phyloP scores from a whole-genome alignment of 2,113 vertebrate species.

The Rhynchomys soricoides region DNA sequence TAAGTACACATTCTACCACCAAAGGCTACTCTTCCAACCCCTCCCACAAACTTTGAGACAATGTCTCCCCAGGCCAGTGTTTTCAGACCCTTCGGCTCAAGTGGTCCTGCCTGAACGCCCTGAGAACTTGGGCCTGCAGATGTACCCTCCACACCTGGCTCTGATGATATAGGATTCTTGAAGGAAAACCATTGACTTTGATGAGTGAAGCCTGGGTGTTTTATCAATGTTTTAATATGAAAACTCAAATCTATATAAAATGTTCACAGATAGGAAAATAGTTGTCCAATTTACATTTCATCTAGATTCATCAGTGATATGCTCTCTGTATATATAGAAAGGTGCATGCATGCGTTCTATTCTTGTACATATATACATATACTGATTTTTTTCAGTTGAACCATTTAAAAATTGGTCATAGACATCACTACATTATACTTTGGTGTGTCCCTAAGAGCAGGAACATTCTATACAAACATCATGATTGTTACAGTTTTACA shows the following conservation, averaged over 20 bases:
- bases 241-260: slow-evolving; percentile 43
- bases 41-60: background rate
- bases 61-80: no score
- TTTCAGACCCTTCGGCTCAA: background rate
- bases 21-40: background rate
- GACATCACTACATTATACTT: background rate
- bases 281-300: background rate
- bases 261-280: slow-evolving; percentile 36
- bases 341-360: background rate
- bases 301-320: background rate
- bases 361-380: background rate
- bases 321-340: no score
- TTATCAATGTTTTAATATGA: slow-evolving; percentile 40
- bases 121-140: background rate
- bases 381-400: background rate
- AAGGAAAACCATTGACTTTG: background rate
- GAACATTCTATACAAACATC: background rate
- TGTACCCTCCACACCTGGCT: background rate
- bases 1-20: background rate
- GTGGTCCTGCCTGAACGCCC: background rate
- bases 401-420: slow-evolving; percentile 28
- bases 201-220: background rate
- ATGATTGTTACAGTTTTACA: background rate
- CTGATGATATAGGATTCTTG: background rate
- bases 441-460: background rate